Conservation (phyloP, 2,888 invertebrate genomes). For the Cosmopolites sordidus region DNA sequence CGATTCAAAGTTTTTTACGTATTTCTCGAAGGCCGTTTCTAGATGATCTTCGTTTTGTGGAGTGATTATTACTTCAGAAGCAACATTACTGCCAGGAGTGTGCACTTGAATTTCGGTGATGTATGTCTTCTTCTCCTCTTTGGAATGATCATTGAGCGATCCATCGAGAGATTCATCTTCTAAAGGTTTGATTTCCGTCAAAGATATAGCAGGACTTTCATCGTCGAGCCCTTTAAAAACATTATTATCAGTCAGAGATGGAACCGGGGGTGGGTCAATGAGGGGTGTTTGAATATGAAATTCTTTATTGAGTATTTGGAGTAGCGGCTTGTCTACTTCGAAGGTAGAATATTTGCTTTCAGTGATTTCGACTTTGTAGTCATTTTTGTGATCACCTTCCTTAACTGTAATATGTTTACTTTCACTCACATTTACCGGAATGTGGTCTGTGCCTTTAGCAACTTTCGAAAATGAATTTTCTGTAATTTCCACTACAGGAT, state of each 20-base stretch:
- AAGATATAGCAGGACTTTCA: constrained; percentile 20
- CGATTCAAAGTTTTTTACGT: constrained; percentile 42
- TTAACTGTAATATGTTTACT: constrained; percentile 7
- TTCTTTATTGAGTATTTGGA: constrained; percentile 3
- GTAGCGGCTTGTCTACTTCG: constrained; percentile 11
- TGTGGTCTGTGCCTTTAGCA: constrained; percentile 6
- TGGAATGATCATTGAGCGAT: not conserved
- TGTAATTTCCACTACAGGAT: constrained; percentile 18
- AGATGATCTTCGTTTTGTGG: constrained; percentile 47
- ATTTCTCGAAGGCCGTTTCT: constrained; percentile 44
- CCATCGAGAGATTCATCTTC: constrained; percentile 3
- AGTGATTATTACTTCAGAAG: constrained; percentile 42
- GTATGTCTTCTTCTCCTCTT: constrained; percentile 49
- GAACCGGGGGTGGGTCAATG: not conserved
- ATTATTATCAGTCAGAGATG: not conserved
- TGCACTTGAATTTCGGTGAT: constrained; percentile 72
- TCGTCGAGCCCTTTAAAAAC: constrained; percentile 14
- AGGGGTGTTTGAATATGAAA: constrained; percentile 2
- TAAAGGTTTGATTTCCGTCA: constrained; percentile 11
- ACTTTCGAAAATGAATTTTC: constrained; percentile 21
- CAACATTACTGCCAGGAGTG: constrained; percentile 48
- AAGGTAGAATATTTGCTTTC: constrained; percentile 21
- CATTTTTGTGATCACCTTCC: constrained; percentile 1
- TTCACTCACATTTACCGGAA: constrained; percentile 10
- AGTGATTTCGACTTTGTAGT: constrained; percentile 21